Base-by-base conservation (phyloP, 2,888 invertebrate genomes). In the Acleris cristana region DNA sequence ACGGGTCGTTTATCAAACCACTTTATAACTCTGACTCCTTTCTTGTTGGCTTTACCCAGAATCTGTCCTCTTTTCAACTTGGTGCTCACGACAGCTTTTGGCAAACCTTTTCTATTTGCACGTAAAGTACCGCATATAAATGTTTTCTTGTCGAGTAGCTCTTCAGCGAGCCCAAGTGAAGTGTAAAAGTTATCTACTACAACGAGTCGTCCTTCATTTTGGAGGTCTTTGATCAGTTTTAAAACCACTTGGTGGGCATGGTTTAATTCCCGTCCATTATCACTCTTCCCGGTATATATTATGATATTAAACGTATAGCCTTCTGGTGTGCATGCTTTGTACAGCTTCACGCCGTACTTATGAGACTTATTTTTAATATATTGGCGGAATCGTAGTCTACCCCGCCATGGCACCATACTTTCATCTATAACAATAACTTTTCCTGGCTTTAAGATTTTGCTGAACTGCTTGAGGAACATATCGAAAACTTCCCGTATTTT, bases 311-410 rank as follows among this genome's bases (percentile, higher is more conserved):
- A n/a, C n/a, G n/a, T 53, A 16, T 53, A 53, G 12, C 26, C 53
- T 53, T 53, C 53, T 23, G 53, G 53, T 26, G 53, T 53, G 16
- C 53, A 53, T 23, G 16, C 12, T 26, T 53, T 53, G 23, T 26
- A 26, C 10, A 53, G 26, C 23, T 53, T 53, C 12, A 53, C 16
- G 18, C 53, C 53, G 19, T 69, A 62, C 34, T 55, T 65, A 40
- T 70, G 68, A 0, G 65, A 56, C 58, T 70, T 65, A 44, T 70
- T 68, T 65, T 68, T 70, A 21, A 70, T 65, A 18, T 69, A 70
- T 63, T 70, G 70, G 3, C 70, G 60, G 40, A 71, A 71, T 16
- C 55, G 8, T 3, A 69, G 48, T 55, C 71, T 45, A 14, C 67
- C 67, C 30, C 63, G 60, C 67, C 69, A 71, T 19, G 65, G 65